Evolutionary conservation across 2,888 invertebrate genomes (phyloP).

Genomic region (Plebejus anna): DNA sequence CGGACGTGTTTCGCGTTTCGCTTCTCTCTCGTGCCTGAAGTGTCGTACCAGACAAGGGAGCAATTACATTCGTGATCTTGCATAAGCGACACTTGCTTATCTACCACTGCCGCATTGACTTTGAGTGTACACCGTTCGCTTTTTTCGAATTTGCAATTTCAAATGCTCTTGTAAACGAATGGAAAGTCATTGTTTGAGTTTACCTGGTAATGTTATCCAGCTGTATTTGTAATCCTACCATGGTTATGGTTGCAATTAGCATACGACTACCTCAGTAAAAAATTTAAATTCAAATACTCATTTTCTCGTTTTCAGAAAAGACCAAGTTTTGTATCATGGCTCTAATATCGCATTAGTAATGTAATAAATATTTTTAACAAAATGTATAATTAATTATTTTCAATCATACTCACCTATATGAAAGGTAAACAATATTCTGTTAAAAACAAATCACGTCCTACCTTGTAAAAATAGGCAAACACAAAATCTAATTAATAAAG

Average conservation of each 20-base stretch:
- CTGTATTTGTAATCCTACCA: slow-evolving; percentile 9
- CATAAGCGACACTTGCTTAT: slow-evolving; percentile 80
- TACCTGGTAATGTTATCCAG: slow-evolving; percentile 13
- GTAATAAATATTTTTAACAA: neutral
- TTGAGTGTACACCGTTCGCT: slow-evolving; percentile 71
- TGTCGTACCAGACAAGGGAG: slow-evolving; percentile 80
- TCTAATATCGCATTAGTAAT: neutral
- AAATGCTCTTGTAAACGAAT: slow-evolving; percentile 58
- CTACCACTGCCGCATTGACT: slow-evolving; percentile 76
- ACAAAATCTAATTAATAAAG: slow-evolving; percentile 19
- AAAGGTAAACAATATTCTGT: neutral
- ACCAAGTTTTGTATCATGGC: neutral
- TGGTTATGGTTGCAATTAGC: neutral
- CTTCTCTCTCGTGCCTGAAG: slow-evolving; percentile 73
- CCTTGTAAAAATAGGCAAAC: neutral
- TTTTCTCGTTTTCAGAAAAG: neutral
- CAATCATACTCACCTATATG: neutral
- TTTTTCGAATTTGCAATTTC: slow-evolving; percentile 77
- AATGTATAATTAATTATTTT: neutral
- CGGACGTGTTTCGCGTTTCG: slow-evolving; percentile 44
- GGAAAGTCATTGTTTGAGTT: slow-evolving; percentile 50
- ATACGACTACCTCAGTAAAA: neutral
- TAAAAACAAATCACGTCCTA: neutral
- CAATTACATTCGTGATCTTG: slow-evolving; percentile 82
- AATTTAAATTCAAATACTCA: neutral